A percentile compares a stretch with the other conserved stretches of the same genome.
Conservation (phyloP, 2,797 vertebrate species). For the Zalophus californianus region DNA sequence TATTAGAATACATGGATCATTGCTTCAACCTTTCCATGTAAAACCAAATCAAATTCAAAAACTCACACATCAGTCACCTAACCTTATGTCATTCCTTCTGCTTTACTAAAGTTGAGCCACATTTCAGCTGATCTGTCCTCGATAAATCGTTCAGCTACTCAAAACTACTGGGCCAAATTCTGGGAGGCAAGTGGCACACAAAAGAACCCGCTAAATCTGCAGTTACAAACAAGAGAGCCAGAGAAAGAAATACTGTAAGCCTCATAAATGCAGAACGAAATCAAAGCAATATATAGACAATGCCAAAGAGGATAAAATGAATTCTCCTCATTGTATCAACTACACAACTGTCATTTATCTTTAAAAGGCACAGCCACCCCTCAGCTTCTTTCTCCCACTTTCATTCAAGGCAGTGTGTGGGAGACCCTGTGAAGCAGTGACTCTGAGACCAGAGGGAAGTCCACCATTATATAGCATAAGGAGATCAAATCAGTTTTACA, state of each 20-base stretch:
- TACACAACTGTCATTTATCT: background rate
- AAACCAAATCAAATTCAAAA: constrained; percentile 80
- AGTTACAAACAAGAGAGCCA: constrained; percentile 57
- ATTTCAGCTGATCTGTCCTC: constrained; percentile 70
- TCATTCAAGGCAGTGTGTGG: background rate
- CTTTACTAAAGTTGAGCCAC: constrained; percentile 57
- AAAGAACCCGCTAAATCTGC: constrained; percentile 73
- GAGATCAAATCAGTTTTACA: background rate
- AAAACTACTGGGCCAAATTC: constrained; percentile 78
- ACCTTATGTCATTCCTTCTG: constrained; percentile 80
- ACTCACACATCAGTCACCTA: constrained; percentile 81
- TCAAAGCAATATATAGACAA: constrained; percentile 14
- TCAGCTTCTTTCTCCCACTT: background rate
- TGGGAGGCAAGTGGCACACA: constrained; percentile 67
- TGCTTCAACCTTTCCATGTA: constrained; percentile 79
- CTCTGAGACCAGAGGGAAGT: constrained; percentile 29
- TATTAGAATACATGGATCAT: constrained; percentile 82
- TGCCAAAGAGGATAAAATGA: background rate
- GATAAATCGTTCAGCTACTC: constrained; percentile 71
- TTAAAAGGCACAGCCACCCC: background rate
- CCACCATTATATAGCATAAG: background rate
- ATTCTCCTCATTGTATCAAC: background rate
- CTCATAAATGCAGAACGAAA: background rate
- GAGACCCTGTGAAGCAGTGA: background rate
- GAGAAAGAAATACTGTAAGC: background rate